Percentiles rank a stretch among this genome's conserved stretches.
Evolutionary conservation across 2,113 vertebrate genomes (phyloP).

Genomic region (pig (Sus scrofa)): T2T-Sscrofa CM000822.6:56641001-56641500

Average conservation of each 20-base stretch:
- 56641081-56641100: background rate
- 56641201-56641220: background rate
- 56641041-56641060: background rate
- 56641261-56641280: background rate
- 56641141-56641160: background rate
- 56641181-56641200: background rate
- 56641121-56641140: background rate
- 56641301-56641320: background rate
- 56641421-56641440: background rate
- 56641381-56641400: background rate
- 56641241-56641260: background rate
- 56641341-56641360: background rate
- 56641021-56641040: background rate
- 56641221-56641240: background rate
- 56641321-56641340: background rate
- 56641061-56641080: background rate
- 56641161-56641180: background rate
- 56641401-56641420: background rate
- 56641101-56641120: background rate
- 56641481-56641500: background rate
- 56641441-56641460: background rate
- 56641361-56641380: background rate
- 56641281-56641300: background rate
- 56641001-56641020: background rate
- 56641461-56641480: slow-evolving; percentile 32